Evolutionary conservation across 2,888 invertebrate genomes (phyloP), one percentile per base, ranked within the genome.

Genomic region (Elegia similella): DNA sequence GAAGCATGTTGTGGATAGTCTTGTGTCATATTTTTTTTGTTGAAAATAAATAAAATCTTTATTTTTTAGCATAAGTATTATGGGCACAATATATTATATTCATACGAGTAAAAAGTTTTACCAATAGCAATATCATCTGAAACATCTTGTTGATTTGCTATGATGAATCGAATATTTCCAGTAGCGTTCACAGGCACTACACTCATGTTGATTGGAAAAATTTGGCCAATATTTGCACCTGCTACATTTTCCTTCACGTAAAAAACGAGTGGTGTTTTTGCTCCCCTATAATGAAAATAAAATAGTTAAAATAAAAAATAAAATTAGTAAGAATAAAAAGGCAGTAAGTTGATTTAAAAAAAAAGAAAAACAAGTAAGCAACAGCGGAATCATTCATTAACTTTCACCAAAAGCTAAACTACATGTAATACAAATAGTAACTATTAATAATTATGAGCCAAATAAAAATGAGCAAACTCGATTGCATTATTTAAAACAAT

Each of bases 81-180:
- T n/a, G n/a, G n/a, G n/a, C n/a, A n/a, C n/a, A n/a, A n/a, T n/a
- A n/a, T n/a, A n/a, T n/a, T n/a, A n/a, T n/a, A n/a, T n/a, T n/a
- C n/a, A n/a, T n/a, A n/a, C n/a, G n/a, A n/a, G n/a, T n/a, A n/a
- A n/a, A n/a, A n/a, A n/a, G n/a, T 10, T 80, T 67, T 92, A 76
- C 95, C 95, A 38, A 97, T 95, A 32, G 95, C 94, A 64, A 97
- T 96, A 72, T 94, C 94, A 70, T 96, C 96, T 15, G 94, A 93
- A 3, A 96, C 94, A 76, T 97, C 97, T 70, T 95, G 95, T 72
- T 96, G 96, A 83, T 96, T 96, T 42, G 96, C 96, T 62, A 97
- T 95, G 17, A 96, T 92, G 67, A 96, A 97, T 63, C 94, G 92
- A 44, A 95, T 87, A 64, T 93, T 93, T 53, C 88, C 86, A 42